phyloP scores from a whole-genome alignment of 2,797 vertebrate genomes.

The Lerista edwardsae region DNA sequence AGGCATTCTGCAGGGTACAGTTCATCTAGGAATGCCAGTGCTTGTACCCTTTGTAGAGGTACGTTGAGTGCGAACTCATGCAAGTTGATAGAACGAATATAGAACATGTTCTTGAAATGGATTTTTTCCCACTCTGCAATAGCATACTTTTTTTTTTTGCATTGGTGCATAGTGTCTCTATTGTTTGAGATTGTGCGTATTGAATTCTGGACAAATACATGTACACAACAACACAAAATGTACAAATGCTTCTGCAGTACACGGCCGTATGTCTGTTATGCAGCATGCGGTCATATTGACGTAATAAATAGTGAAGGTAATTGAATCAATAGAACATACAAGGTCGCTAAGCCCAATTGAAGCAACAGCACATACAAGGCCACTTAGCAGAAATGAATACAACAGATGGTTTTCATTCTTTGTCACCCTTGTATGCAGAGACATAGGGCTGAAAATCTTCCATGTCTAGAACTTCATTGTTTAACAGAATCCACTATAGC shows the following conservation, averaged over 20 bases:
- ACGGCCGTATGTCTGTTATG: not conserved
- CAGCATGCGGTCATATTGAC: slow-evolving; percentile 5
- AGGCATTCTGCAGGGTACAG: not conserved
- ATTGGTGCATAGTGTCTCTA: not conserved
- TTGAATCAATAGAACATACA: slow-evolving; percentile 10
- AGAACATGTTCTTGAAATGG: not conserved
- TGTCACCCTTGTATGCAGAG: too few relatives aligned
- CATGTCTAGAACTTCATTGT: too few relatives aligned
- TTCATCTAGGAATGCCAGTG: not conserved
- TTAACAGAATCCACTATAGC: too few relatives aligned
- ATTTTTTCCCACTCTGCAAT: not conserved
- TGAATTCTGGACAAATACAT: slow-evolving; percentile 20
- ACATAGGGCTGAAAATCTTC: too few relatives aligned
- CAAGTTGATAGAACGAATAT: not conserved
- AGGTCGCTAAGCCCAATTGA: too few relatives aligned
- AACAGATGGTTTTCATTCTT: not conserved
- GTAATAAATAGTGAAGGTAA: not conserved
- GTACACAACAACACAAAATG: not conserved
- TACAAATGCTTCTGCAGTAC: fast-evolving
- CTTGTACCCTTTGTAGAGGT: not conserved
- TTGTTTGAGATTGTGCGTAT: not conserved
- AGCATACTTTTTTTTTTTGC: not conserved
- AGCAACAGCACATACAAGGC: too few relatives aligned
- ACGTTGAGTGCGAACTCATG: not conserved
- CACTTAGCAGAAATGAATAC: slow-evolving; percentile 1